Conservation (phyloP, 2,113 vertebrate genomes). For the Rostratula benghalensis region DNA sequence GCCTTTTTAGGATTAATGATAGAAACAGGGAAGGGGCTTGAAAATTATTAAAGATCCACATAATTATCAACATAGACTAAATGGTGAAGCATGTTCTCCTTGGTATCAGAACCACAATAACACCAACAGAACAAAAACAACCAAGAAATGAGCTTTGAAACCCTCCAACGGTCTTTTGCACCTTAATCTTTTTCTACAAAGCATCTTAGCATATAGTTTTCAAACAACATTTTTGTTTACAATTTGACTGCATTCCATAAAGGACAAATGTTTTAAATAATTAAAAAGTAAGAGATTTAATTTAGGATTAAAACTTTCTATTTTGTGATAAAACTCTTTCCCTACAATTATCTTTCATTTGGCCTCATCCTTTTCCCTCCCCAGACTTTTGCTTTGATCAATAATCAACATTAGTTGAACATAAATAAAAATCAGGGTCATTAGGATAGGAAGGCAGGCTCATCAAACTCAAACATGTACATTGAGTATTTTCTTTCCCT, state of each 20-base stretch:
- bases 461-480: not conserved
- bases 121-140: not conserved
- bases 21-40: not conserved
- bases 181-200: not conserved
- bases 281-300: not conserved
- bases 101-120: not conserved
- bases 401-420: not conserved
- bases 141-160: not conserved
- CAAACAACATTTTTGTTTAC: not conserved
- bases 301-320: not conserved
- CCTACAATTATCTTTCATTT: not conserved
- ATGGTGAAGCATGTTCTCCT: not conserved
- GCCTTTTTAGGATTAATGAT: not conserved
- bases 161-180: not conserved
- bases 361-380: not conserved
- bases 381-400: not conserved
- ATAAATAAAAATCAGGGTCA: not conserved
- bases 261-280: not conserved
- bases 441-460: not conserved
- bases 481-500: not conserved
- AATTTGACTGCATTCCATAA: not conserved
- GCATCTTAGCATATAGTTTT: fast-evolving
- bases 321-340: not conserved
- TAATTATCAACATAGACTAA: not conserved
- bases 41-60: not conserved